phyloP scores from a whole-genome alignment of 2,113 vertebrate species.

The Vulpes lagopus region DNA sequence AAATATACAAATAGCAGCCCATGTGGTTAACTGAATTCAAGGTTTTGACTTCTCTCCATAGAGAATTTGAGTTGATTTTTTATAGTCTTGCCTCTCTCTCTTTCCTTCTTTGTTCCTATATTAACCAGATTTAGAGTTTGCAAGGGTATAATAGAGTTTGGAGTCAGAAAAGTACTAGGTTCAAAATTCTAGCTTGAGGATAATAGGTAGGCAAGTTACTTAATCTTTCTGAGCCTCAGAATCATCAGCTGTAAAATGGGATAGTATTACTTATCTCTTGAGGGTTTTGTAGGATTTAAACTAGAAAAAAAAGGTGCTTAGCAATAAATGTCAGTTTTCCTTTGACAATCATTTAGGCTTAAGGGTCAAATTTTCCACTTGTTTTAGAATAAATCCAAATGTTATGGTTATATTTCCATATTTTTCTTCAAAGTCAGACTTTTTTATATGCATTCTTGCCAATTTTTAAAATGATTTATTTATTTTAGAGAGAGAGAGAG shows the following conservation, averaged over 20 bases:
- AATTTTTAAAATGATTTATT: not conserved
- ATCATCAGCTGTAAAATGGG: not conserved
- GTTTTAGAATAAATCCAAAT: slow-evolving; percentile 37
- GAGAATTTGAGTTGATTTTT: slow-evolving; percentile 11
- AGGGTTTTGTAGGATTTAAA: not conserved
- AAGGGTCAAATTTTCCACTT: not conserved
- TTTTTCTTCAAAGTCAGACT: slow-evolving; percentile 26
- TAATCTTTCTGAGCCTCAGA: not conserved
- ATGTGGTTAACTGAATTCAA: not conserved
- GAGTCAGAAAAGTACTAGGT: not conserved
- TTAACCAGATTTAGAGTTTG: slow-evolving; percentile 10
- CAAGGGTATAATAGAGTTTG: not conserved
- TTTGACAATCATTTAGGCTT: not conserved
- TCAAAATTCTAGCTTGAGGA: slow-evolving; percentile 1
- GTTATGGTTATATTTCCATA: slow-evolving; percentile 11
- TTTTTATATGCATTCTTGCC: not conserved
- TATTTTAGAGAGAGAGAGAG: not conserved
- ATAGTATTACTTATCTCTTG: not conserved
- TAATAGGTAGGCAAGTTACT: not conserved
- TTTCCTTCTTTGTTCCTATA: not conserved
- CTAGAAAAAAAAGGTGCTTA: not conserved
- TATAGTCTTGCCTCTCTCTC: not conserved
- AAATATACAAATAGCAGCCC: not conserved
- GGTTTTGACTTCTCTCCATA: not conserved
- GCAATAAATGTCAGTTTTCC: slow-evolving; percentile 12